These are phyloP conservation scores for Pampus argenteus DNA, from an alignment of 2,797 vertebrate genomes.

Conservation along the genomic window DNA sequence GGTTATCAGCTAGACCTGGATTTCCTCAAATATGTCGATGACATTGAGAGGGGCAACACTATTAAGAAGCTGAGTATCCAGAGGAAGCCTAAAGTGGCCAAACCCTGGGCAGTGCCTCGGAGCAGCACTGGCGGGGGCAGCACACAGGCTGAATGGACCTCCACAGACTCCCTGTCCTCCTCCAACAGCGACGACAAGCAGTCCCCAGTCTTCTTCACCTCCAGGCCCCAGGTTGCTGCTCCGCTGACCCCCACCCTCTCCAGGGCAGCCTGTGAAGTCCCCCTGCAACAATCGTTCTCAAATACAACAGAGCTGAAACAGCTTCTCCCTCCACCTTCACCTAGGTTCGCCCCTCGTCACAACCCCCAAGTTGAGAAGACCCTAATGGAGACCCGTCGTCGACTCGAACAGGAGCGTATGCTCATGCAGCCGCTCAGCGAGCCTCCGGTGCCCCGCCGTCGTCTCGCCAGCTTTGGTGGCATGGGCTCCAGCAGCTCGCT, in stretches of 20 bases:
- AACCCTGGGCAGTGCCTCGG: conserved; percentile 64
- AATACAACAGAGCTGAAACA: conserved; percentile 84
- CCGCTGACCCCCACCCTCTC: conserved; percentile 65
- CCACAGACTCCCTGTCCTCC: conserved; percentile 94
- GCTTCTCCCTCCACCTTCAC: conserved; percentile 90
- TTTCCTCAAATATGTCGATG: conserved; percentile 98
- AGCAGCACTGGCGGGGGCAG: conserved; percentile 71
- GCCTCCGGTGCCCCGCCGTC: conserved; percentile 85
- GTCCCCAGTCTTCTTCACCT: conserved; percentile 81
- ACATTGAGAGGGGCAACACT: conserved; percentile 97
- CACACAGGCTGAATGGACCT: conserved; percentile 90
- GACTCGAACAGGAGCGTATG: conserved; percentile 93
- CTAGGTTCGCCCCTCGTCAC: conserved; percentile 85
- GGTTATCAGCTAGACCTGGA: conserved; percentile 98
- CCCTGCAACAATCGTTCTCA: conserved; percentile 77
- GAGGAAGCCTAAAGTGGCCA: conserved; percentile 87
- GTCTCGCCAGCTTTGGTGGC: conserved; percentile 95
- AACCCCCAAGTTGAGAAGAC: conserved; percentile 98
- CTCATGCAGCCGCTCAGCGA: conserved; percentile 89
- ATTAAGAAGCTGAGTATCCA: conserved; percentile 95
- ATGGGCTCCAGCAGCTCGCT: conserved; percentile 94
- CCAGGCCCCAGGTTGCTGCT: conserved; percentile 66
- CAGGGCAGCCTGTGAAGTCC: conserved; percentile 73
- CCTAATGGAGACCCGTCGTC: conserved; percentile 95
- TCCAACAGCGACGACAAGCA: conserved; percentile 96